A percentile compares a stretch with the other conserved stretches of the same genome.
These are phyloP conservation scores for Anarsia innoxiella DNA, from an alignment of 2,888 invertebrate species.

Conservation along the genomic window DNA sequence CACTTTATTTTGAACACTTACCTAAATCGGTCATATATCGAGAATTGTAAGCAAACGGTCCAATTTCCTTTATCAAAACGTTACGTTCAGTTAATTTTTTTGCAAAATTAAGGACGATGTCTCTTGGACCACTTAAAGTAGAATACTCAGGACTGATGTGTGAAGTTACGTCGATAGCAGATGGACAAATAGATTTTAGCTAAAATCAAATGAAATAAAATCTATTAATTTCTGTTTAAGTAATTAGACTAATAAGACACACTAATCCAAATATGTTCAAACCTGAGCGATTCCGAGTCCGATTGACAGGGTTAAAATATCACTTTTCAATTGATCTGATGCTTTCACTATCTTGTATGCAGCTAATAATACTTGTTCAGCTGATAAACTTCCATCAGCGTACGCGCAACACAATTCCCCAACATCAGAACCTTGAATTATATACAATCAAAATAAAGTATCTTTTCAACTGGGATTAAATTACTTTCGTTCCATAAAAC, in stretches of 20 bases:
- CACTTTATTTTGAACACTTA: background rate
- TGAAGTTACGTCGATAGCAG: background rate
- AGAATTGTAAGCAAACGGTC: background rate
- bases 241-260: background rate
- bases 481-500: background rate
- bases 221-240: background rate
- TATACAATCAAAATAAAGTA: background rate
- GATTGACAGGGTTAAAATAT: background rate
- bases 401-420: conserved; percentile 97
- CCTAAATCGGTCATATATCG: background rate
- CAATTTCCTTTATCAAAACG: background rate
- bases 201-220: background rate
- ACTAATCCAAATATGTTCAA: background rate
- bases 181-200: background rate
- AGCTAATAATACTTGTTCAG: conserved; percentile 88
- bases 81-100: background rate
- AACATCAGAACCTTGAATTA: conserved; percentile 86
- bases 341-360: conserved; percentile 86
- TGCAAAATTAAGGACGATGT: background rate
- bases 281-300: background rate
- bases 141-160: background rate
- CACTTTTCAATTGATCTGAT: background rate
- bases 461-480: background rate
- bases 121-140: background rate
- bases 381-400: conserved; percentile 92